Evolutionary conservation across 2,888 invertebrate genomes (phyloP).

Genomic region (Pseudolycoriella hygida): DNA sequence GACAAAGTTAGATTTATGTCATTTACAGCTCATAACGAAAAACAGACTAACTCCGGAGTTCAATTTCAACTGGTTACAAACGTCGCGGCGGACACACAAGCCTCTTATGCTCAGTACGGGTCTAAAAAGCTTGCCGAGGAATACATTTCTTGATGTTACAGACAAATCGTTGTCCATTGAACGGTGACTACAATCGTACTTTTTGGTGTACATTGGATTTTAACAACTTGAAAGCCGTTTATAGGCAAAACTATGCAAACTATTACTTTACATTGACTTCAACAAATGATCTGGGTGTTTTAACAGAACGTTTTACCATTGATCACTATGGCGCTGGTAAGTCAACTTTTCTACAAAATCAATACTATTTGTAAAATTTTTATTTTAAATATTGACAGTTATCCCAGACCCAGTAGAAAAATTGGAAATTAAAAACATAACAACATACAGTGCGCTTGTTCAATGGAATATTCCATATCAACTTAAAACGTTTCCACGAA

Average conservation of each 20-base stretch:
- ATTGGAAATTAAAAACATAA: slow-evolving; percentile 11
- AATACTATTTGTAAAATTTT: too few species aligned
- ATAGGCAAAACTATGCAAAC: slow-evolving; percentile 29
- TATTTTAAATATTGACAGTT: slow-evolving; percentile 2
- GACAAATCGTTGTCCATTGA: not conserved
- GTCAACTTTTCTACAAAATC: slow-evolving; percentile 6
- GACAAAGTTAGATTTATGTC: too few species aligned
- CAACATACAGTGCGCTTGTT: slow-evolving; percentile 17
- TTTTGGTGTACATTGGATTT: not conserved
- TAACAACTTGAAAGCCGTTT: slow-evolving; percentile 19
- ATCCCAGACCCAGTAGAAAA: not conserved
- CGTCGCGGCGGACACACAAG: too few species aligned
- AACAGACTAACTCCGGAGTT: too few species aligned
- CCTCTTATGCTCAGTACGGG: too few species aligned
- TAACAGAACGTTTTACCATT: slow-evolving; percentile 32
- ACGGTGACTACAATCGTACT: not conserved
- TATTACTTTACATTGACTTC: slow-evolving; percentile 42
- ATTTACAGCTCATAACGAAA: too few species aligned
- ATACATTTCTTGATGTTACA: not conserved
- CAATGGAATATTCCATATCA: slow-evolving; percentile 17
- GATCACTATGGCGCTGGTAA: slow-evolving; percentile 33
- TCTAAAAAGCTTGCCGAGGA: too few species aligned
- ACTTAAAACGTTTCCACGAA: not conserved
- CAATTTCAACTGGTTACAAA: too few species aligned
- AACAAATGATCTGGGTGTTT: slow-evolving; percentile 41